Evolutionary conservation across 2,113 vertebrate genomes (phyloP).

Genomic region (Donacobius atricapilla): DNA sequence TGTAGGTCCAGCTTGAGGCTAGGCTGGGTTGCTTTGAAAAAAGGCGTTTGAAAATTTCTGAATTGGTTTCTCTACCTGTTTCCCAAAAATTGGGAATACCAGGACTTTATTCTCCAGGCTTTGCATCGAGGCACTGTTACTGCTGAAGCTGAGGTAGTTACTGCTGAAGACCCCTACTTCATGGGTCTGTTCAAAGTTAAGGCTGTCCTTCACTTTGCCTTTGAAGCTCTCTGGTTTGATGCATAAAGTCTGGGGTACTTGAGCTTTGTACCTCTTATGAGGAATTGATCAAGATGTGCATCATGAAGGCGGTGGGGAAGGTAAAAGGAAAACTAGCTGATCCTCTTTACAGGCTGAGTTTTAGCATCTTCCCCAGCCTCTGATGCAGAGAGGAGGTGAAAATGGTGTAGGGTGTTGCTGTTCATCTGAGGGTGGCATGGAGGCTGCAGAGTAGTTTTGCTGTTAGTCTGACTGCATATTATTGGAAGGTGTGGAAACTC

Average conservation of each 20-base stretch:
- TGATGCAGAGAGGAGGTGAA: neutral
- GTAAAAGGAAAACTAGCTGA: neutral
- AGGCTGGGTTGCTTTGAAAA: neutral
- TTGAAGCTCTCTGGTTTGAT: neutral
- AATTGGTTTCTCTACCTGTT: neutral
- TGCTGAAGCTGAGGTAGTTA: neutral
- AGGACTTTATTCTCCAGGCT: neutral
- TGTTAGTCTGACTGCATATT: neutral
- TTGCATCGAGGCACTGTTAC: neutral
- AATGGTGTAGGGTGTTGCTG: neutral
- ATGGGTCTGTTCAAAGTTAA: neutral
- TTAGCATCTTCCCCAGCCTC: neutral
- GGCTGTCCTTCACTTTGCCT: neutral
- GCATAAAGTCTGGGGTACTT: neutral
- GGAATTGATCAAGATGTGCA: neutral
- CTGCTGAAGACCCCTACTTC: neutral
- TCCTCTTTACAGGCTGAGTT: neutral
- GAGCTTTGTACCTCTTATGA: neutral
- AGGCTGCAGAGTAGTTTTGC: neutral
- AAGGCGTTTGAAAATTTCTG: neutral
- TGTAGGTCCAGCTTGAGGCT: neutral
- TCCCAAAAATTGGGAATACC: neutral
- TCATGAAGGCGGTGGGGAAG: neutral
- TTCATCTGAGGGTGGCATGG: neutral
- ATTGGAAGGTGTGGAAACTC: neutral